Conservation (phyloP, 2,797 vertebrate species). For the Adrianichthys oophorus region DNA sequence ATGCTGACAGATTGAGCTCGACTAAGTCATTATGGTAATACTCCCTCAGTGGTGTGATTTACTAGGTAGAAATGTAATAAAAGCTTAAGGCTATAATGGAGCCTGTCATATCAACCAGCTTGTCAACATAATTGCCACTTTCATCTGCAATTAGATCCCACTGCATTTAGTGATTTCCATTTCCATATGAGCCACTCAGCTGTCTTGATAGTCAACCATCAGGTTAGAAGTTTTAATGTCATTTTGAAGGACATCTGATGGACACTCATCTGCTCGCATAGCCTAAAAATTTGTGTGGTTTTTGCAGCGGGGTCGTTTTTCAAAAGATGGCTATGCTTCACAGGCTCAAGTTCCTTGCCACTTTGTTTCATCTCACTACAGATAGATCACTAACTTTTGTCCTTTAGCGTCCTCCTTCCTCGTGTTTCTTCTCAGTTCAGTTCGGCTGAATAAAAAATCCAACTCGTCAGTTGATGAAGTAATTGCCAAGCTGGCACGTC, state of each 20-base stretch:
- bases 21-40: constrained; percentile 61
- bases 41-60: constrained; percentile 61
- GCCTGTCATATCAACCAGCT: constrained; percentile 72
- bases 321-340: background rate
- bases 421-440: constrained; percentile 39
- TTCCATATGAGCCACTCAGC: constrained; percentile 47
- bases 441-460: constrained; percentile 67
- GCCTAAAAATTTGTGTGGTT: background rate
- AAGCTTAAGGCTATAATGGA: constrained; percentile 72
- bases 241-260: constrained; percentile 49
- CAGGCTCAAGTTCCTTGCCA: constrained; percentile 1
- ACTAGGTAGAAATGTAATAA: constrained; percentile 64
- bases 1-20: constrained; percentile 55
- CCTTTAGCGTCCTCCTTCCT: constrained; percentile 43
- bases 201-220: constrained; percentile 39
- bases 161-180: constrained; percentile 49
- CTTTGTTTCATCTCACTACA: constrained; percentile 8
- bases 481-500: constrained; percentile 76
- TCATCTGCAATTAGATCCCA: constrained; percentile 63
- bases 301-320: background rate
- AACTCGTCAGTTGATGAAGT: constrained; percentile 71
- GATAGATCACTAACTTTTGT: constrained; percentile 40
- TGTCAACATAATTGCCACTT: constrained; percentile 76
- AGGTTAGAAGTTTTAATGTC: constrained; percentile 42
- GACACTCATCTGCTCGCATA: constrained; percentile 24